Evolutionary conservation across 2,888 invertebrate species (phyloP).

Genomic region (Palloptera scutellata): DNA sequence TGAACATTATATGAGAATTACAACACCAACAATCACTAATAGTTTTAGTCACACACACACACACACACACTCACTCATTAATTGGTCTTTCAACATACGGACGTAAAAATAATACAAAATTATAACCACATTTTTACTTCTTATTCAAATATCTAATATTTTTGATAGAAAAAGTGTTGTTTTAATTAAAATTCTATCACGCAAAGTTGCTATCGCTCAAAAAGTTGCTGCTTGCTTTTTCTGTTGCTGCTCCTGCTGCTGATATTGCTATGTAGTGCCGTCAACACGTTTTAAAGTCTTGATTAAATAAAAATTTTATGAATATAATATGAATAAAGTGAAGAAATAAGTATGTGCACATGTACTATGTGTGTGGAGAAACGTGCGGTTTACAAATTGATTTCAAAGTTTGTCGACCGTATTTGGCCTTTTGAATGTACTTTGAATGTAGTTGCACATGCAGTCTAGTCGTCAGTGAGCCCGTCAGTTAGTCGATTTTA

Average conservation of each 20-base stretch:
- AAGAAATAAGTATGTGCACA: slow-evolving; percentile 7
- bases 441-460: too few species aligned
- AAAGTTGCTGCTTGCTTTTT: too few species aligned
- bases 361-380: too few species aligned
- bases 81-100: too few species aligned
- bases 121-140: too few species aligned
- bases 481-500: slow-evolving; percentile 1
- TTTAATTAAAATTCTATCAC: slow-evolving; percentile 27
- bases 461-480: background rate
- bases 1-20: too few species aligned
- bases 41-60: too few species aligned
- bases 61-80: too few species aligned
- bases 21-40: too few species aligned
- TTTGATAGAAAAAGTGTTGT: background rate
- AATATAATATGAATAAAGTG: background rate
- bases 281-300: slow-evolving; percentile 27
- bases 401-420: slow-evolving; percentile 33
- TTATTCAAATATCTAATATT: too few species aligned
- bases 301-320: slow-evolving; percentile 25
- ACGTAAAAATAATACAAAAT: too few species aligned
- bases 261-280: slow-evolving; percentile 5
- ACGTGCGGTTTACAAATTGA: slow-evolving; percentile 25
- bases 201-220: slow-evolving; percentile 8
- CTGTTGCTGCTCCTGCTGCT: too few species aligned
- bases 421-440: slow-evolving; percentile 21